A percentile compares a stretch with the other conserved stretches of the same genome.
Conservation (phyloP, 2,113 vertebrate genomes). For the Centropus bengalensis region DNA sequence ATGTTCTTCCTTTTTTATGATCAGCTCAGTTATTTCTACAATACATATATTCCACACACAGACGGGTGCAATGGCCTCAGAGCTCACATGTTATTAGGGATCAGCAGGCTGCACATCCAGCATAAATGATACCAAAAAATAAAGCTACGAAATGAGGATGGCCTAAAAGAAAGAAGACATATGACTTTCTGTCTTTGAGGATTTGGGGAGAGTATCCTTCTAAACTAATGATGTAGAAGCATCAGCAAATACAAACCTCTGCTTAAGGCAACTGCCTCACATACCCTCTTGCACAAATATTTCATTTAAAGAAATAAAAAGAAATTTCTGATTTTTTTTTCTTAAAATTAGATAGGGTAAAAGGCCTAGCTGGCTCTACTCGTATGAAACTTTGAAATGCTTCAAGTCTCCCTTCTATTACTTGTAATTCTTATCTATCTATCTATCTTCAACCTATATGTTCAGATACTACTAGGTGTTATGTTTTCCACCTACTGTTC, state of each 20-base stretch:
- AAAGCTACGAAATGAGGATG: background rate
- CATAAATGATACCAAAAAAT: background rate
- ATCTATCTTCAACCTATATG: background rate
- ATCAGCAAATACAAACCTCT: background rate
- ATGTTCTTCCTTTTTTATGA: background rate
- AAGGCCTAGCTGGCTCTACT: background rate
- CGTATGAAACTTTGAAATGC: background rate
- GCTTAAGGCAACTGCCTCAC: background rate
- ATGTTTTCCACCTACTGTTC: background rate
- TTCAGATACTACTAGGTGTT: background rate
- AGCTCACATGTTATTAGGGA: background rate
- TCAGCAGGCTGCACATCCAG: background rate
- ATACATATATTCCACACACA: fast-evolving
- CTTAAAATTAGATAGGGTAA: background rate
- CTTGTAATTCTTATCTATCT: too few species aligned
- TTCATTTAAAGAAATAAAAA: background rate
- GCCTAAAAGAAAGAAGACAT: background rate
- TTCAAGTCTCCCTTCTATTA: too few species aligned
- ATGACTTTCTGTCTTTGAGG: background rate
- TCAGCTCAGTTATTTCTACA: background rate
- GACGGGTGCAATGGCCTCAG: background rate
- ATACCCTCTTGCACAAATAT: background rate
- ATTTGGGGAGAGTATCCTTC: background rate
- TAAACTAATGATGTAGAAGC: background rate
- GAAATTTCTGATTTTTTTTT: background rate